Conservation (phyloP, 1,140 invertebrate species). For the Pinna nobilis region DNA sequence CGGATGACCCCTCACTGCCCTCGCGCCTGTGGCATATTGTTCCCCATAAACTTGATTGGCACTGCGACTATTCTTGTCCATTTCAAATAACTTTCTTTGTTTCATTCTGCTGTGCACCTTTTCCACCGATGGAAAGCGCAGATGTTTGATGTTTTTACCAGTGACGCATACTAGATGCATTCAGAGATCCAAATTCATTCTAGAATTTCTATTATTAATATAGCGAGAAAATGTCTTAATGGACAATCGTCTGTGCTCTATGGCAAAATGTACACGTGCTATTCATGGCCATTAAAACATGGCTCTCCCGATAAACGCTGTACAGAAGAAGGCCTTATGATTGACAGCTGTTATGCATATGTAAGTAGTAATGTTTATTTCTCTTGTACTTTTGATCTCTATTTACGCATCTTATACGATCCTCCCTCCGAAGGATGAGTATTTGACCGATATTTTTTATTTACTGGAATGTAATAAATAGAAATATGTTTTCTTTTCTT, state of each 20-base stretch:
- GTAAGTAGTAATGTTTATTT: no score
- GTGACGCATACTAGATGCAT: conserved; percentile 8
- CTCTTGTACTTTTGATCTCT: no score
- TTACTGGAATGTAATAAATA: no score
- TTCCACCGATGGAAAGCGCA: conserved; percentile 14
- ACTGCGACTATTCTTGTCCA: background rate
- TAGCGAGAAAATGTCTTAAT: no score
- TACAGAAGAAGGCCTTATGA: conserved; percentile 1
- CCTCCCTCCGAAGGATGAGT: no score
- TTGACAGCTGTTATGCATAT: conserved; percentile 4
- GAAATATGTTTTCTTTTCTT: no score
- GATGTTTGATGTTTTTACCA: conserved; percentile 12
- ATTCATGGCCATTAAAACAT: no score
- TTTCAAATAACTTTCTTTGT: conserved; percentile 23
- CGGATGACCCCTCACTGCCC: conserved; percentile 30
- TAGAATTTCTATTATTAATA: background rate
- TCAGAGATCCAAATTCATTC: background rate
- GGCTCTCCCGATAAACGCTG: background rate
- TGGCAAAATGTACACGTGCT: no score
- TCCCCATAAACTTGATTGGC: conserved; percentile 8
- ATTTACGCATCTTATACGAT: no score
- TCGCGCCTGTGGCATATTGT: conserved; percentile 38
- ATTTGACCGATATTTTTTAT: no score
- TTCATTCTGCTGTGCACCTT: conserved; percentile 15
- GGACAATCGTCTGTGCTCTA: no score